These are phyloP conservation scores for Trissolcus basalis DNA, from an alignment of 1,140 invertebrate species.

Conservation along the genomic window DNA sequence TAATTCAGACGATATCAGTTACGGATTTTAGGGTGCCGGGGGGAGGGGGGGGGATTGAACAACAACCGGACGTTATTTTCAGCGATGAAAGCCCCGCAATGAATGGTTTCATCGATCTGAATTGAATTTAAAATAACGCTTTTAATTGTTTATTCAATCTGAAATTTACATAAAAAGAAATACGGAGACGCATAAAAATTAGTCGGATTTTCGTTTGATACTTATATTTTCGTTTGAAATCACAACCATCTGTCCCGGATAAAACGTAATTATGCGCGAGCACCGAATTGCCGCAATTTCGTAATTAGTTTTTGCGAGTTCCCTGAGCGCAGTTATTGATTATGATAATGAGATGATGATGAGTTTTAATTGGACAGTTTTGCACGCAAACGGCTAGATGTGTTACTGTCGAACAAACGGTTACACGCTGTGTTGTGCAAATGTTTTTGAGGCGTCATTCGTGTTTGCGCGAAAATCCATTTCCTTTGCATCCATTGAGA, in stretches of 20 bases:
- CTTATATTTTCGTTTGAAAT: too few species aligned
- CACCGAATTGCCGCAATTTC: background rate
- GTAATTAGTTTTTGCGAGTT: constrained; percentile 30
- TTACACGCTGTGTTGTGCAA: constrained; percentile 6
- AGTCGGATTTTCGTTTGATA: too few species aligned
- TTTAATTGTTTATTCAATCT: too few species aligned
- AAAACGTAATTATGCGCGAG: too few species aligned
- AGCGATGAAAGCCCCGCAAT: too few species aligned
- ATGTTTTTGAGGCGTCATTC: constrained; percentile 12
- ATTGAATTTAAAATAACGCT: too few species aligned
- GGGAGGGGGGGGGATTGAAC: background rate
- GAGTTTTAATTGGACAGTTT: constrained; percentile 25
- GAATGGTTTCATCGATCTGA: too few species aligned
- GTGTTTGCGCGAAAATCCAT: constrained; percentile 16
- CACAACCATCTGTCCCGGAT: too few species aligned
- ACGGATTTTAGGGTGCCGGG: constrained; percentile 7
- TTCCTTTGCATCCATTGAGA: constrained; percentile 18
- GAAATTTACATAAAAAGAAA: too few species aligned
- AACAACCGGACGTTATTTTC: too few species aligned
- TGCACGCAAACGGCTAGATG: background rate
- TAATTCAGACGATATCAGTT: constrained; percentile 25
- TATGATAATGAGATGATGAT: constrained; percentile 36
- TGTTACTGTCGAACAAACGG: constrained; percentile 23
- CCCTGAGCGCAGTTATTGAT: constrained; percentile 7
- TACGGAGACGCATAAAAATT: too few species aligned